Conservation (phyloP, 1,140 invertebrate genomes). For the Drosophila ambigua region DNA sequence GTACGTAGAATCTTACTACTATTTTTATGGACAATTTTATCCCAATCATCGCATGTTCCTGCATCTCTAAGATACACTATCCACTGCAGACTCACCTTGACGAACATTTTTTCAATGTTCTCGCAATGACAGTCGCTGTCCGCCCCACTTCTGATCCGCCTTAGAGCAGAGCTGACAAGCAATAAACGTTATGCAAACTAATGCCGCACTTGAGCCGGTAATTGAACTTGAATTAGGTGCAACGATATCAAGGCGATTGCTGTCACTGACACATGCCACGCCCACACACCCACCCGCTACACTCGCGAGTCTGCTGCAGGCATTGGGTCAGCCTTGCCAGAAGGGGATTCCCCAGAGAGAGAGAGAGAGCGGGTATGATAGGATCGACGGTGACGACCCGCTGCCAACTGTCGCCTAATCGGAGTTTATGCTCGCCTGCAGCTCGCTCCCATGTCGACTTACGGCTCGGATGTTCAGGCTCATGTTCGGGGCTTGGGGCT, state of each 20-base stretch:
- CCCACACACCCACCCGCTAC: conserved; percentile 3
- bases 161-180: neutral
- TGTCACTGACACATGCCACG: neutral
- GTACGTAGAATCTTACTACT: no score
- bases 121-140: no score
- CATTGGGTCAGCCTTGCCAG: conserved; percentile 47
- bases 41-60: no score
- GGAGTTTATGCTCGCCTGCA: conserved; percentile 80
- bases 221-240: conserved; percentile 32
- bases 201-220: conserved; percentile 16
- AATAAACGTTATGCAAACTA: conserved; percentile 5
- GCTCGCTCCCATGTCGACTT: conserved; percentile 65
- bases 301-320: conserved; percentile 26
- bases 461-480: conserved; percentile 12
- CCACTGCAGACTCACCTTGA: no score
- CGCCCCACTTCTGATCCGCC: no score
- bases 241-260: conserved; percentile 4
- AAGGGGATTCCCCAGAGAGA: conserved; percentile 4
- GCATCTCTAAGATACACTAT: no score
- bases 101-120: no score
- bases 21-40: no score
- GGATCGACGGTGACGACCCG: conserved; percentile 28
- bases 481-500: conserved; percentile 1
- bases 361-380: neutral
- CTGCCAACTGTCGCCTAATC: conserved; percentile 74